Conservation (phyloP, 2,888 invertebrate species). For the Trissolcus japonicus region DNA sequence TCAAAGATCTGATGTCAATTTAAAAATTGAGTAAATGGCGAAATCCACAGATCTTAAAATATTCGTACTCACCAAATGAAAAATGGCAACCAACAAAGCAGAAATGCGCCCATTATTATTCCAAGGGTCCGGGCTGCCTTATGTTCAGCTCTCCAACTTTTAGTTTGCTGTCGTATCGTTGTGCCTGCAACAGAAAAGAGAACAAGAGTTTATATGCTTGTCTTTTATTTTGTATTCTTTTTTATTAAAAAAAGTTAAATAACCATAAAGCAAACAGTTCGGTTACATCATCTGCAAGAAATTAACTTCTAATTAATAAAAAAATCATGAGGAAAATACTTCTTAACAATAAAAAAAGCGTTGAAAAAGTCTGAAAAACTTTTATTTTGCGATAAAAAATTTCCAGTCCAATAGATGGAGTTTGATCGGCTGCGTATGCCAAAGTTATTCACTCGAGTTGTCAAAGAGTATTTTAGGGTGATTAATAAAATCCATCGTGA, state of each 20-base stretch:
- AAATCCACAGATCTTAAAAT: too few relatives aligned
- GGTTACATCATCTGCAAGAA: background rate
- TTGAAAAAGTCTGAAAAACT: too few relatives aligned
- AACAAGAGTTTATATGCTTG: conserved; percentile 24
- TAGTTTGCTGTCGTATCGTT: conserved; percentile 83
- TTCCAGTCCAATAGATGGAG: too few relatives aligned
- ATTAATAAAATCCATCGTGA: too few relatives aligned
- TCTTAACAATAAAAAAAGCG: background rate
- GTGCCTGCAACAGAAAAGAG: conserved; percentile 79
- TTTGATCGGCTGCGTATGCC: too few relatives aligned
- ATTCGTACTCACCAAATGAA: conserved; percentile 89
- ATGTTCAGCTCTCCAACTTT: conserved; percentile 92
- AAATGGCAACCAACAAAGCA: conserved; percentile 97
- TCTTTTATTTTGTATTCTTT: conserved; percentile 8
- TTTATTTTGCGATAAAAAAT: too few relatives aligned
- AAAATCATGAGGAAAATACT: background rate
- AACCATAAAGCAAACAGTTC: too few relatives aligned
- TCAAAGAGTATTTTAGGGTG: too few relatives aligned
- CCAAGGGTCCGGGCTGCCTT: conserved; percentile 96
- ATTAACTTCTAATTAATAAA: background rate
- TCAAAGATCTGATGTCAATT: too few relatives aligned
- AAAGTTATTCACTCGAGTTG: too few relatives aligned
- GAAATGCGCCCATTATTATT: conserved; percentile 96
- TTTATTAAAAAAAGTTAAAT: background rate
- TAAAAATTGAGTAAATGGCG: too few relatives aligned